Base-by-base conservation (phyloP, 2,888 invertebrate genomes). In the Caradrina clavipalpis region DNA sequence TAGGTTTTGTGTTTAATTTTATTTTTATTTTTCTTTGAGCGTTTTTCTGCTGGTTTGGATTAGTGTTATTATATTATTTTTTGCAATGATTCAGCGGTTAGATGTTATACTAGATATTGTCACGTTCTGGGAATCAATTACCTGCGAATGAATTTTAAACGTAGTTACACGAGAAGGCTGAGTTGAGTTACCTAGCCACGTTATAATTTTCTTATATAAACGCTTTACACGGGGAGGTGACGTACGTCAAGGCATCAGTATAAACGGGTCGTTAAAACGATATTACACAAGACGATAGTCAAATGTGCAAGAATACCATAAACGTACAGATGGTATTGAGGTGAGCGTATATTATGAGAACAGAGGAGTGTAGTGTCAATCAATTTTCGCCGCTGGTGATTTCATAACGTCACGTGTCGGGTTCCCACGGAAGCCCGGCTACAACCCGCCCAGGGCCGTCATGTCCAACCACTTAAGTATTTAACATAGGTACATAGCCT, bases 341-440 rank as follows among this genome's bases (percentile, higher is more conserved):
- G 81, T 74, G 76, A 87, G 71, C 76, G 81, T 76, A 81, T 83
- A 82, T 84, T 83, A 85, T 80, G 87, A 86, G 78, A 84, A 83
- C 73, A 76, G 70, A 81, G 79, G 63, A 81, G 77, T 78, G 73
- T 81, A 86, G 88, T 94, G 95, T 94, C 95, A 94, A 94, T 95
- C 94, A 95, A 93, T 94, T 93, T 94, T 92, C 86, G 94, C 94
- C 94, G 88, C 91, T 90, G 94, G 93, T 94, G 91, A 90, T 95
- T 93, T 93, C 90, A 90, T 91, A 94, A 93, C 93, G 95, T 94
- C 95, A 95, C 91, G 91, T 95, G 96, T 88, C 85, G 78, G 84
- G 92, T 96, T 96, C 96, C 95, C 96, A 96, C 95, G 96, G 95
- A 95, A 96, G 95, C 95, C 90, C 88, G 87, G 87, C 91, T 91